Conservation (phyloP, 2,888 invertebrate species). For the Melipona beecheii region DNA sequence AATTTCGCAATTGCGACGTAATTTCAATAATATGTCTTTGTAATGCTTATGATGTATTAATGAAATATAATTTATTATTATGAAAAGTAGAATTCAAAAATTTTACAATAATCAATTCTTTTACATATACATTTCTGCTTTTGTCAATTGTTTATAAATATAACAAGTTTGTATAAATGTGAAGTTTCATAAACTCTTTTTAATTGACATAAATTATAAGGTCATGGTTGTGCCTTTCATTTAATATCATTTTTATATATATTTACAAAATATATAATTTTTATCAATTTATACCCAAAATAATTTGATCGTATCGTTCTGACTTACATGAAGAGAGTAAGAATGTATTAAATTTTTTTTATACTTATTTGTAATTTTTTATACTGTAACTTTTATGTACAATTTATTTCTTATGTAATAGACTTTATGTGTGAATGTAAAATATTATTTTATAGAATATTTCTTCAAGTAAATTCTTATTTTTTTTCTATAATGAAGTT, state of each 20-base stretch:
- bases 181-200: slow-evolving; percentile 8
- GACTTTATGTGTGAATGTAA: slow-evolving; percentile 8
- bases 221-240: slow-evolving; percentile 27
- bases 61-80: neutral
- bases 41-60: neutral
- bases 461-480: neutral
- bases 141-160: neutral
- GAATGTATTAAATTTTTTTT: slow-evolving; percentile 8
- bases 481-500: slow-evolving; percentile 6
- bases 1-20: neutral
- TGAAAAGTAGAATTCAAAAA: neutral
- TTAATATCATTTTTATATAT: slow-evolving; percentile 10
- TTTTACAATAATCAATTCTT: neutral
- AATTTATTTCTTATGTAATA: slow-evolving; percentile 1
- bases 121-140: neutral
- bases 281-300: slow-evolving; percentile 17
- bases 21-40: neutral
- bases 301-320: slow-evolving; percentile 13
- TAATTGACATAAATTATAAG: slow-evolving; percentile 27
- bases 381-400: slow-evolving; percentile 33
- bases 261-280: slow-evolving; percentile 20
- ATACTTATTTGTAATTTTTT: slow-evolving; percentile 6
- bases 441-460: slow-evolving; percentile 6
- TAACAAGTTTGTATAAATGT: neutral
- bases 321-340: neutral